A percentile compares a stretch with the other conserved stretches of the same genome.
Evolutionary conservation across 1,140 invertebrate species (phyloP).

Genomic region (Atta colombica): DNA sequence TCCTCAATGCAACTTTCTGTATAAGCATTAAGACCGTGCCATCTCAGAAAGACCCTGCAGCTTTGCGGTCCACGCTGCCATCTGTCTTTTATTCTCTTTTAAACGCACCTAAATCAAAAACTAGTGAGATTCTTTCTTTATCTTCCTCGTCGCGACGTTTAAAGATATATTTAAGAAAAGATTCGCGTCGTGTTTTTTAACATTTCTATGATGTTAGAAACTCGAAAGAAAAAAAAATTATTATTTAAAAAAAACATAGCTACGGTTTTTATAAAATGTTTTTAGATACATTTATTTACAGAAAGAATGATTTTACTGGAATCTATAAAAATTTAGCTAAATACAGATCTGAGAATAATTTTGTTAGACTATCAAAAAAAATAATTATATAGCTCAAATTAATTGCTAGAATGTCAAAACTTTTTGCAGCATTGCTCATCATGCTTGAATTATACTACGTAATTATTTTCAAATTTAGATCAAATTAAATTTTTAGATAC

Average conservation of each 20-base stretch:
- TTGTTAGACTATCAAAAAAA: too few species aligned
- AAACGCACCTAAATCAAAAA: constrained; percentile 27
- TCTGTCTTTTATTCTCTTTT: constrained; percentile 16
- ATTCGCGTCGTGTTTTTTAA: background rate
- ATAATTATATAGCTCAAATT: too few species aligned
- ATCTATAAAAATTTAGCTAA: too few species aligned
- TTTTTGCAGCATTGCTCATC: too few species aligned
- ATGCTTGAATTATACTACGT: too few species aligned
- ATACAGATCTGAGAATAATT: too few species aligned
- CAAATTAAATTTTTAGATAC: too few species aligned
- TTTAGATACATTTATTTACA: background rate
- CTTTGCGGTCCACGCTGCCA: background rate
- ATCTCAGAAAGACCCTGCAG: background rate
- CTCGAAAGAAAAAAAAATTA: background rate
- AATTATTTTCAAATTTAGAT: too few species aligned
- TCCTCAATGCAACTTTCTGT: constrained; percentile 49
- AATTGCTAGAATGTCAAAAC: too few species aligned
- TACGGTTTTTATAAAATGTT: background rate
- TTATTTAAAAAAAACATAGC: background rate
- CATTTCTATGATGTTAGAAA: background rate
- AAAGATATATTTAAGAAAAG: background rate
- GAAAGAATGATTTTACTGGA: background rate
- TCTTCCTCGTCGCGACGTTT: background rate
- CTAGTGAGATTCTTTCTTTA: constrained; percentile 13
- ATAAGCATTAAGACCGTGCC: constrained; percentile 51